Percentiles rank a stretch among this genome's conserved stretches.
Conservation (phyloP, 2,113 vertebrate species). For the Gadus chalcogrammus region DNA sequence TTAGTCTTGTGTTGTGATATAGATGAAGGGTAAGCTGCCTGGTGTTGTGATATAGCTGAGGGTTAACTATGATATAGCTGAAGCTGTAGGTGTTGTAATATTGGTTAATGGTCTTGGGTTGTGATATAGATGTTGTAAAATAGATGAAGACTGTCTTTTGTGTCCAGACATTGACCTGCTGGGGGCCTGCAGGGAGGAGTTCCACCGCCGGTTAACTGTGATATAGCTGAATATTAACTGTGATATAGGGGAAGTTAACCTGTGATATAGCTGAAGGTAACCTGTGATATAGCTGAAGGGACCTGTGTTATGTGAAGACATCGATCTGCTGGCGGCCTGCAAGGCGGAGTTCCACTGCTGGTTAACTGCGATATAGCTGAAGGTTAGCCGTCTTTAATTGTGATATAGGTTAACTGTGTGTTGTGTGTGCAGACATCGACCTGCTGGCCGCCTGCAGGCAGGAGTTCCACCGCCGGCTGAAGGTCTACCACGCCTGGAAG, state of each 20-base stretch:
- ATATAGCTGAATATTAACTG: no score
- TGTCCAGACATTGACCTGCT: slow-evolving; percentile 89
- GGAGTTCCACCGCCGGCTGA: slow-evolving; percentile 95
- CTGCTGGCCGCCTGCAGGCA: slow-evolving; percentile 94
- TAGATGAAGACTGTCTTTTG: no score
- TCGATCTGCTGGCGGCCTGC: slow-evolving; percentile 93
- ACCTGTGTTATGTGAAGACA: slow-evolving; percentile 72
- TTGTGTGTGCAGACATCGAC: slow-evolving; percentile 83
- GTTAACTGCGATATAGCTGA: no score
- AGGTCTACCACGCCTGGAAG: slow-evolving; percentile 98
- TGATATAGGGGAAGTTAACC: no score
- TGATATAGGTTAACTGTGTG: neutral
- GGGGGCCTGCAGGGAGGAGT: slow-evolving; percentile 97
- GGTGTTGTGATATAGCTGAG: no score
- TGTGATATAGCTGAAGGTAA: no score
- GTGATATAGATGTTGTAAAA: no score
- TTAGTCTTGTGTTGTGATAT: neutral
- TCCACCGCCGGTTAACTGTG: slow-evolving; percentile 79
- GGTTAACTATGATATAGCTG: slow-evolving; percentile 14
- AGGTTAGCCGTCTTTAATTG: neutral
- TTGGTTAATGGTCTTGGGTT: neutral
- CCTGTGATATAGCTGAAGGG: no score
- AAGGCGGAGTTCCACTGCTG: slow-evolving; percentile 97
- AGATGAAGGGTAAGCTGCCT: no score
- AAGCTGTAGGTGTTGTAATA: no score